Percentiles rank a stretch among this genome's conserved stretches.
Conservation (phyloP, 2,888 invertebrate species). For the Phortica okadai region DNA sequence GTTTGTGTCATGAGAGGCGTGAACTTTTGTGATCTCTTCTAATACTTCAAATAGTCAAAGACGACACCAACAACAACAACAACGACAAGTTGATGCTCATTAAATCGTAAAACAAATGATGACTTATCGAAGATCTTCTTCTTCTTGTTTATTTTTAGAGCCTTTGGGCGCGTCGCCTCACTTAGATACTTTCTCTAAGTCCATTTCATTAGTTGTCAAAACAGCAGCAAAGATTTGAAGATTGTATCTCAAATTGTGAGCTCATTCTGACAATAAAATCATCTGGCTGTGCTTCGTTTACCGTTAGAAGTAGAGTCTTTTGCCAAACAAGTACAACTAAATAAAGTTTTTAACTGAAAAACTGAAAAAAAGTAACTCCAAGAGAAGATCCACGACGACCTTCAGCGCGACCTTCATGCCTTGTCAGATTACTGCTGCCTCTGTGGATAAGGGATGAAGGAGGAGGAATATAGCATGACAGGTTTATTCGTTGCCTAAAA, state of each 20-base stretch:
- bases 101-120: not conserved
- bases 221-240: too few relatives aligned
- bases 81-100: not conserved
- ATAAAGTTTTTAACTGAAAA: too few relatives aligned
- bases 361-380: not conserved
- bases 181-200: not conserved
- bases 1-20: not conserved
- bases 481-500: too few relatives aligned
- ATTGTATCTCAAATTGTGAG: too few relatives aligned
- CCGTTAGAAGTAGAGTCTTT: not conserved
- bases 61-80: constrained; percentile 7
- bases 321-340: too few relatives aligned
- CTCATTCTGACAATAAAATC: not conserved
- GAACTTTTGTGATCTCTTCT: constrained; percentile 37
- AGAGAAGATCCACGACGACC: not conserved
- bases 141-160: not conserved
- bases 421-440: not conserved
- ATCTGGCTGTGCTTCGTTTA: not conserved
- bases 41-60: constrained; percentile 38
- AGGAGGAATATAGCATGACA: not conserved
- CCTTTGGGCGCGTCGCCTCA: not conserved
- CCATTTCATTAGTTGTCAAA: too few relatives aligned
- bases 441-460: not conserved
- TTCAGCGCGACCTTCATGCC: not conserved
- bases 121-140: not conserved